Conservation (phyloP, 2,888 invertebrate species). For the Proisotoma minuta region DNA sequence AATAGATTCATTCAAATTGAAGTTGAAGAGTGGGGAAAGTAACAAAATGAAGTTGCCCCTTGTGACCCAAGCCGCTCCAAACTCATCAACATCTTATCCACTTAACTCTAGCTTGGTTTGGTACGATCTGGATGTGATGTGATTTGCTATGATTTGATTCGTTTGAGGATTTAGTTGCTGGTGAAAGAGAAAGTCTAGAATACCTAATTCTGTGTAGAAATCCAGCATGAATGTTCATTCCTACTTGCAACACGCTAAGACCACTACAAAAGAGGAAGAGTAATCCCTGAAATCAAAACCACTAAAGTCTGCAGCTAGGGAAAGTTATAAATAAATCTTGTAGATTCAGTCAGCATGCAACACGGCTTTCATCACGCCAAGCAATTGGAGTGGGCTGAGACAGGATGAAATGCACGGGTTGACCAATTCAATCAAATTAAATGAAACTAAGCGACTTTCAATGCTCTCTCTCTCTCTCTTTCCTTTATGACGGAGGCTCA, state of each 20-base stretch:
- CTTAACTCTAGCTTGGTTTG: constrained; percentile 16
- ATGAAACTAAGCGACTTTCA: constrained; percentile 47
- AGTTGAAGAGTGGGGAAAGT: background rate
- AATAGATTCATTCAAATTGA: background rate
- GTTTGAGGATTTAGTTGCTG: constrained; percentile 9
- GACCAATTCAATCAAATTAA: constrained; percentile 44
- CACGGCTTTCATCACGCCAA: no score
- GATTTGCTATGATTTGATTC: constrained; percentile 17
- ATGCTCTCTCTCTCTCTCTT: constrained; percentile 31
- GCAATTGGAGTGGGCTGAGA: no score
- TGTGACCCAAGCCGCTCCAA: background rate
- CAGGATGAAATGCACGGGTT: constrained; percentile 31
- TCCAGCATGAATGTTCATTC: background rate
- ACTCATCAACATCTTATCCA: constrained; percentile 13
- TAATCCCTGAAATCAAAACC: background rate
- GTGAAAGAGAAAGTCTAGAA: background rate
- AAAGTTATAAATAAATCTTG: no score
- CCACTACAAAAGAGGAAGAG: background rate
- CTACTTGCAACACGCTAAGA: background rate
- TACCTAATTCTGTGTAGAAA: background rate
- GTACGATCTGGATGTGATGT: constrained; percentile 14
- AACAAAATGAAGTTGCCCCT: background rate
- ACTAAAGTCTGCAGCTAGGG: background rate
- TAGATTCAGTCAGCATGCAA: no score
- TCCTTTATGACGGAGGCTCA: constrained; percentile 10